These are phyloP conservation scores for Ammodytes marinus DNA, from an alignment of 2,113 vertebrate species.

Conservation along the genomic window DNA sequence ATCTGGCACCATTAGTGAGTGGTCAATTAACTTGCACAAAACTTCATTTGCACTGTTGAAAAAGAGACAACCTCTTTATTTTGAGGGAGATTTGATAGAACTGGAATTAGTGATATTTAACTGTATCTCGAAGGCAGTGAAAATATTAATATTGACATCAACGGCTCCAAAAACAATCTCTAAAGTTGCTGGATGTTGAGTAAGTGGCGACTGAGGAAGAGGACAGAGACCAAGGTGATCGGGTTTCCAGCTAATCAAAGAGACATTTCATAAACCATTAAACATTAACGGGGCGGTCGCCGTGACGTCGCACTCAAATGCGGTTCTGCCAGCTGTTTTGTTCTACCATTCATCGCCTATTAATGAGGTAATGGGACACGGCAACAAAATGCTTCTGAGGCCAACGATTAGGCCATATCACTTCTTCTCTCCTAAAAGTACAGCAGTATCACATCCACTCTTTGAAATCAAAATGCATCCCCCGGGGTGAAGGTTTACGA, in stretches of 20 bases:
- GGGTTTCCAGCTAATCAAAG: slow-evolving; percentile 62
- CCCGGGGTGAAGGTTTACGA: slow-evolving; percentile 42
- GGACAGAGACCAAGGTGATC: slow-evolving; percentile 39
- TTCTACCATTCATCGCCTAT: slow-evolving; percentile 74
- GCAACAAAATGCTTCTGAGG: slow-evolving; percentile 53
- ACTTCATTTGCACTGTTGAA: neutral
- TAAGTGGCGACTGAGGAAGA: neutral
- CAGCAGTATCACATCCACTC: slow-evolving; percentile 61
- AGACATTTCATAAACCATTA: slow-evolving; percentile 76
- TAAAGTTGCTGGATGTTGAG: slow-evolving; percentile 17
- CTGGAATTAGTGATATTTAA: neutral
- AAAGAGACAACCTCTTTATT: neutral
- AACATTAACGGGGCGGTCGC: slow-evolving; percentile 68
- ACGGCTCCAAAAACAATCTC: neutral
- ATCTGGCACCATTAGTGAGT: neutral
- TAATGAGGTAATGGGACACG: slow-evolving; percentile 77
- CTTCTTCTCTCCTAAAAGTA: slow-evolving; percentile 52
- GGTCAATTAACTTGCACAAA: neutral
- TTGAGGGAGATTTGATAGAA: neutral
- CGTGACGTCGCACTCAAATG: slow-evolving; percentile 43
- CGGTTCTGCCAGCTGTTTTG: slow-evolving; percentile 65
- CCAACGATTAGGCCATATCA: slow-evolving; percentile 64
- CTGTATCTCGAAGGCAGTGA: neutral
- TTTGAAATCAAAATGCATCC: slow-evolving; percentile 56
- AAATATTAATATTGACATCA: neutral